Percentiles rank a stretch among this genome's conserved stretches.
These are phyloP conservation scores for Drosophila quasianomalipes DNA, from an alignment of 2,888 invertebrate genomes.

Conservation along the genomic window DNA sequence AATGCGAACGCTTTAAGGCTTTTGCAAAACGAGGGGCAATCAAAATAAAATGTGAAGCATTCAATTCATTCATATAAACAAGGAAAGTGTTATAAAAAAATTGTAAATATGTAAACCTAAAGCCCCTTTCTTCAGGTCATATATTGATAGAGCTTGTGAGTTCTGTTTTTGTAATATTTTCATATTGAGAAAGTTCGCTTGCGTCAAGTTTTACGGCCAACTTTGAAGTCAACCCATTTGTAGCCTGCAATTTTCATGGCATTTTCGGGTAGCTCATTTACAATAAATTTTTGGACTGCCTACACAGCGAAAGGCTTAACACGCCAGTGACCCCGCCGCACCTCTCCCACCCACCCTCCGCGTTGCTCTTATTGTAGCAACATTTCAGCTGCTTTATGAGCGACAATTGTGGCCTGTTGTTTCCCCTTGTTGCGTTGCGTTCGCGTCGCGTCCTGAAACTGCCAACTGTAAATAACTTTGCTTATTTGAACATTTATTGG, in stretches of 20 bases:
- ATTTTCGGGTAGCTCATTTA: slow-evolving; percentile 67
- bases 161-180: neutral
- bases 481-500: slow-evolving; percentile 79
- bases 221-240: slow-evolving; percentile 35
- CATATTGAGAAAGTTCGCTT: neutral
- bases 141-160: neutral
- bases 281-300: slow-evolving; percentile 71
- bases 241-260: slow-evolving; percentile 52
- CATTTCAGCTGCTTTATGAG: slow-evolving; percentile 71
- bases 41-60: slow-evolving; percentile 6
- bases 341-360: neutral
- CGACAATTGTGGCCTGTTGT: slow-evolving; percentile 65
- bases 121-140: neutral
- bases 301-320: slow-evolving; percentile 69
- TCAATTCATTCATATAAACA: neutral
- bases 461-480: slow-evolving; percentile 74
- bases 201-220: slow-evolving; percentile 23
- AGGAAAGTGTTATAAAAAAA: neutral
- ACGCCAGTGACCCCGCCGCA: slow-evolving; percentile 7
- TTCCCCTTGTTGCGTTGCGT: slow-evolving; percentile 13
- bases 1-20: slow-evolving; percentile 2
- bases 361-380: slow-evolving; percentile 10
- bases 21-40: slow-evolving; percentile 16
- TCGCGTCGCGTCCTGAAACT: slow-evolving; percentile 18
- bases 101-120: neutral